Evolutionary conservation across 1,140 invertebrate genomes (phyloP), one percentile per base, ranked within the genome.

Genomic region (Episyrphus balteatus): DNA sequence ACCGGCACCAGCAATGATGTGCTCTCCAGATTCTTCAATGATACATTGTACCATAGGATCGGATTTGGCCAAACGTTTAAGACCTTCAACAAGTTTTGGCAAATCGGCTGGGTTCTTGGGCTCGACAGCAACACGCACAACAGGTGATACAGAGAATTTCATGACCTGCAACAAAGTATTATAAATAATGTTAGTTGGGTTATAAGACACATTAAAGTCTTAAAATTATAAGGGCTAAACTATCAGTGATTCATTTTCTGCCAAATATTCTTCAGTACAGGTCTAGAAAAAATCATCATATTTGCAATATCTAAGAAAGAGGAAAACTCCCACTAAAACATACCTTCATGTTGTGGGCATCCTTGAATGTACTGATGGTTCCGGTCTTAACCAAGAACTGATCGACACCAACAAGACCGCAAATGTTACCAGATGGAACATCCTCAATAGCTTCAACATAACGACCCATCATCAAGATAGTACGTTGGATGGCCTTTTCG

Each of bases 41-140:
- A 96, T 92, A 79, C 92, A 97, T 77, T 99, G 85, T 42, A 99
- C 97, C 96, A 99, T 99, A 83, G 97, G 97, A 82, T 99, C 97
- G 40, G 96, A 99, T 72, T 99, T 99, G 58, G 95, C 92, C 62
- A 99, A 75, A 79, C 94, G 91, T 73, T 98, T 97, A 42, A 97
- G 77, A 70, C 93, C 94, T 82, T 98, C 94, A 33, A 98, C 95
- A 53, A 99, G 77, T 74, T 99, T 99, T 45, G 97, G 97, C 70
- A 99, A 75, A 79, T 99, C 96, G 53, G 94, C 91, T 32, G 97
- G 92, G 70, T 99, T 98, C 77, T 98, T 98, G 54, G 95, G 94
- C 73, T 99, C 96, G 2, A 99, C 97, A 63, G 97, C 97, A 39
- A 99, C 92, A 73, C 97, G 86, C 62, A 99, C 97, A 49, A 99